phyloP scores from a whole-genome alignment of 2,113 vertebrate genomes.

The Mungos mungo region DNA sequence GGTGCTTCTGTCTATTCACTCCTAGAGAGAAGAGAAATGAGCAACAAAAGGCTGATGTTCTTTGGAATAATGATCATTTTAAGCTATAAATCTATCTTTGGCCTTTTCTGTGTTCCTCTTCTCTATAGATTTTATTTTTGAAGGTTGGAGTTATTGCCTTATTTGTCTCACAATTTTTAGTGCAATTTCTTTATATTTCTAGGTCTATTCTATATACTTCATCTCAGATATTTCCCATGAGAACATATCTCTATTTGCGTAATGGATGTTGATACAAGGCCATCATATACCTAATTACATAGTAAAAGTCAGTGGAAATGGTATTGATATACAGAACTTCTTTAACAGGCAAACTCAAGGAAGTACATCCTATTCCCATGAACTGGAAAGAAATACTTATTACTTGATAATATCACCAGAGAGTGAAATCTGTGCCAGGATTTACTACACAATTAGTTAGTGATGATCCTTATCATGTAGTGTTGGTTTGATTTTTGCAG shows the following conservation, averaged over 20 bases:
- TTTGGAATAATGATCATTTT: background rate
- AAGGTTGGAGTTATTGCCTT: background rate
- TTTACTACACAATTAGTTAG: conserved; percentile 65
- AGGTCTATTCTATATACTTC: background rate
- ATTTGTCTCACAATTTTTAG: background rate
- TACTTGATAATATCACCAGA: conserved; percentile 42
- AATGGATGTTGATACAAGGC: conserved; percentile 47
- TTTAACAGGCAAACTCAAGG: conserved; percentile 49
- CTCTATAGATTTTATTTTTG: background rate
- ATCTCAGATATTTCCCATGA: background rate
- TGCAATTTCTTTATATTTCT: background rate
- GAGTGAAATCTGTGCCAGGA: conserved; percentile 40
- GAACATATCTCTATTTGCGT: conserved; percentile 37
- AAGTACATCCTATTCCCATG: conserved; percentile 5
- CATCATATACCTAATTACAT: conserved; percentile 46
- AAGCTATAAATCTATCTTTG: background rate
- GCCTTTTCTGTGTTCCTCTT: background rate
- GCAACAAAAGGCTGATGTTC: background rate
- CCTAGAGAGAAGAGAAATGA: background rate
- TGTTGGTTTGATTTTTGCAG: conserved; percentile 45
- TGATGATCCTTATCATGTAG: conserved; percentile 37
- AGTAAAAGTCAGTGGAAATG: conserved; percentile 62
- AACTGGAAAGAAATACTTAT: conserved; percentile 31
- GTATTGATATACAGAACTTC: conserved; percentile 47
- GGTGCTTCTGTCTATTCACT: background rate